These are phyloP conservation scores for Sericinus montela DNA, from an alignment of 2,888 invertebrate genomes.

Conservation along the genomic window DNA sequence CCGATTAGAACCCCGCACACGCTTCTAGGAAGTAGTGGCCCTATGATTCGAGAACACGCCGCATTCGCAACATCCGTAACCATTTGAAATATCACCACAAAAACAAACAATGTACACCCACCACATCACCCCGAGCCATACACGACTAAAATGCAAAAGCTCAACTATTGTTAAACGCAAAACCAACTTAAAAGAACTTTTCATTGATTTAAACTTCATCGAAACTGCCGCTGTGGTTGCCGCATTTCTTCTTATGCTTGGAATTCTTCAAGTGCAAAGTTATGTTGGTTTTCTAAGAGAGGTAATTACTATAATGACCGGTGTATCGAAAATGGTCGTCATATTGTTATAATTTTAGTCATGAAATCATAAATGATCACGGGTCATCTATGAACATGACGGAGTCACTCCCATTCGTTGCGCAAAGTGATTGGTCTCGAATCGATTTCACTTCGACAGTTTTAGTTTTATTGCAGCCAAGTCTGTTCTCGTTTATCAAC, in stretches of 20 bases:
- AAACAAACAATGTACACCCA: constrained; percentile 62
- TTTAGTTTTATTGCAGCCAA: constrained; percentile 20
- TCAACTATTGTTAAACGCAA: constrained; percentile 63
- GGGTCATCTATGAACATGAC: constrained; percentile 56
- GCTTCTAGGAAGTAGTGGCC: constrained; percentile 37
- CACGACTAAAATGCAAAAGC: constrained; percentile 54
- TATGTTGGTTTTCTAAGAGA: constrained; percentile 41
- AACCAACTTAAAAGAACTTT: constrained; percentile 36
- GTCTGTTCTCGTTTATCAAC: constrained; percentile 34
- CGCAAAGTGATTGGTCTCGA: constrained; percentile 45
- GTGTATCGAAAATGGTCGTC: constrained; percentile 62
- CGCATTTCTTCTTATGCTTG: constrained; percentile 11
- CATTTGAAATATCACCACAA: constrained; percentile 50
- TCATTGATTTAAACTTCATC: constrained; percentile 26
- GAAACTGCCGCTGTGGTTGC: constrained; percentile 29
- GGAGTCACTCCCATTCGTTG: constrained; percentile 42
- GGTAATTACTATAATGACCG: constrained; percentile 69
- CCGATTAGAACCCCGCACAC: constrained; percentile 47
- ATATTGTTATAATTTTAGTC: constrained; percentile 71
- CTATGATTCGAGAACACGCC: constrained; percentile 50
- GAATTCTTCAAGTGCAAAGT: constrained; percentile 31
- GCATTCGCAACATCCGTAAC: constrained; percentile 38
- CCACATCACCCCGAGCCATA: constrained; percentile 64
- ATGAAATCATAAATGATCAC: constrained; percentile 68
- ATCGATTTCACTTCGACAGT: constrained; percentile 54